Conservation (phyloP, 2,113 vertebrate species). For the Neofelis nebulosa region DNA sequence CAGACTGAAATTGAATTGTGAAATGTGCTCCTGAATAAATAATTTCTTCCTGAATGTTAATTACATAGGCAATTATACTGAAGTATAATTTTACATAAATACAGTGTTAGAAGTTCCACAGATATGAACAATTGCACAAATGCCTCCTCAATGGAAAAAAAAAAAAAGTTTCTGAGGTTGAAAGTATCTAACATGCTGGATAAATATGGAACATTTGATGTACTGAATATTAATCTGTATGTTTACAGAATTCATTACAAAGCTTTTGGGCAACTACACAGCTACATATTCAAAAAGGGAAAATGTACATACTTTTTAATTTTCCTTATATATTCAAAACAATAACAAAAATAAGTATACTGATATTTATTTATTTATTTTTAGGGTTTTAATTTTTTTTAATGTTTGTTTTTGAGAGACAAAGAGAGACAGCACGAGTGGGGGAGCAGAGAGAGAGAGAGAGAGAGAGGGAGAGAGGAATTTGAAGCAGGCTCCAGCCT, state of each 20-base stretch:
- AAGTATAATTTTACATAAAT: constrained; percentile 79
- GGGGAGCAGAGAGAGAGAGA: too few species aligned
- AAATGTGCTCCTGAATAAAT: constrained; percentile 79
- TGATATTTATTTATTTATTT: background rate
- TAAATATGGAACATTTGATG: constrained; percentile 61
- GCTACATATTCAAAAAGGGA: constrained; percentile 57
- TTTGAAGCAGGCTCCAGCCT: too few species aligned
- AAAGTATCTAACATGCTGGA: constrained; percentile 59
- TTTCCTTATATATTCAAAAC: constrained; percentile 45
- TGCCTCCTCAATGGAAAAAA: constrained; percentile 21
- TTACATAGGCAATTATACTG: constrained; percentile 74
- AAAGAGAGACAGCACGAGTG: too few species aligned
- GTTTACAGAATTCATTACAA: constrained; percentile 52
- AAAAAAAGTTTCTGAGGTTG: constrained; percentile 51
- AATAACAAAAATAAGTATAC: constrained; percentile 19
- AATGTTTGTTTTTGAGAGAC: too few species aligned
- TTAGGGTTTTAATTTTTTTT: too few species aligned
- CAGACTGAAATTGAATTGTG: constrained; percentile 73
- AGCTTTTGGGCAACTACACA: constrained; percentile 27
- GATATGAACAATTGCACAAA: constrained; percentile 71
- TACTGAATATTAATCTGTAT: constrained; percentile 67
- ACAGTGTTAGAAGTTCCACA: constrained; percentile 71
- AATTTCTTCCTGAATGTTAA: constrained; percentile 81
- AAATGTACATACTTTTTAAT: constrained; percentile 22
- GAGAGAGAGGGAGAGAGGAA: too few species aligned